Evolutionary conservation across 2,113 vertebrate genomes (phyloP).

Genomic region (Bostrychus sinensis): DNA sequence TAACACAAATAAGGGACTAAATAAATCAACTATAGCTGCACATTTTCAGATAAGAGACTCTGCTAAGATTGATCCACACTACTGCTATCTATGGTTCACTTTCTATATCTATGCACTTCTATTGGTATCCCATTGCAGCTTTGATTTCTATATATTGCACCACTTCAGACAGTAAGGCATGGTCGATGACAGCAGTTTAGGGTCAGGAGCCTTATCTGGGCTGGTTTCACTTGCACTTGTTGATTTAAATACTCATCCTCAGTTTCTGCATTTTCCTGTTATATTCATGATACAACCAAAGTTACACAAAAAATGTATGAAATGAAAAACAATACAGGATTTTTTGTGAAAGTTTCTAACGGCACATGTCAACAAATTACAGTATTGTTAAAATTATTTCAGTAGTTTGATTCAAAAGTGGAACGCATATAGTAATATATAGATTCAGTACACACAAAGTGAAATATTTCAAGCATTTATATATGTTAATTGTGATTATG

Average conservation of each 20-base stretch:
- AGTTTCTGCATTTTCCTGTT: constrained; percentile 17
- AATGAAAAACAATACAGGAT: too few relatives aligned
- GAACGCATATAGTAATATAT: too few relatives aligned
- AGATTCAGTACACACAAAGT: background rate
- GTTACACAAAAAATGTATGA: constrained; percentile 5
- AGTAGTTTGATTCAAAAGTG: too few relatives aligned
- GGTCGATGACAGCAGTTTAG: background rate
- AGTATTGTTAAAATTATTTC: too few relatives aligned
- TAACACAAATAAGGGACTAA: constrained; percentile 2
- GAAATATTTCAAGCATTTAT: background rate
- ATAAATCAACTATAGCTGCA: background rate
- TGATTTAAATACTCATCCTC: constrained; percentile 6
- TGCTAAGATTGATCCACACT: constrained; percentile 12
- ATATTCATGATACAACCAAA: constrained; percentile 20
- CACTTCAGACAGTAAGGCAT: constrained; percentile 4
- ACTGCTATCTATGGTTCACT: background rate
- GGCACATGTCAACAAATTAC: too few relatives aligned
- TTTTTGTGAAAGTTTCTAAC: too few relatives aligned
- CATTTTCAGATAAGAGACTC: background rate
- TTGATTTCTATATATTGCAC: constrained; percentile 6
- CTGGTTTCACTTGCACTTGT: background rate
- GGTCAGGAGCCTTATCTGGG: background rate
- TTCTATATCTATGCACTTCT: background rate
- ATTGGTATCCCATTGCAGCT: background rate
- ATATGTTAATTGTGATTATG: background rate